Evolutionary conservation across 2,113 vertebrate genomes (phyloP).

Genomic region (Entelurus aequoreus): DNA sequence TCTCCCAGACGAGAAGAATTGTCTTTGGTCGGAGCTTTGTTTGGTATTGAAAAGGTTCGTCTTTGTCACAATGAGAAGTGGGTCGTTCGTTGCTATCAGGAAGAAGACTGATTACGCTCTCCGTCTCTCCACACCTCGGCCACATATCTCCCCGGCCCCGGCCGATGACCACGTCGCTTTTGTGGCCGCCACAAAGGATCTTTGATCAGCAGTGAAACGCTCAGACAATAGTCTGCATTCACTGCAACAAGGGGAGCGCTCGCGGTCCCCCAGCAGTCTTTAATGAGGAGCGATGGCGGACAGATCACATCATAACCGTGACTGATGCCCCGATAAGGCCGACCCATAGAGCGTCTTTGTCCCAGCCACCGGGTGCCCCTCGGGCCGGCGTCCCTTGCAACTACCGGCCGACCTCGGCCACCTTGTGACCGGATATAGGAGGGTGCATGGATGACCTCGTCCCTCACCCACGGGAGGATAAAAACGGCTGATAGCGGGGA

Average conservation of each 20-base stretch:
- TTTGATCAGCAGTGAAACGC: constrained; percentile 64
- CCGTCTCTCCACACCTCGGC: constrained; percentile 46
- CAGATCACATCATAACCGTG: constrained; percentile 72
- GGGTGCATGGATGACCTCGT: constrained; percentile 49
- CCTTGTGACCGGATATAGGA: constrained; percentile 47
- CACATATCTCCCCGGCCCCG: constrained; percentile 62
- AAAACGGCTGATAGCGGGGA: constrained; percentile 60
- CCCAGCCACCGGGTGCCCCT: constrained; percentile 35
- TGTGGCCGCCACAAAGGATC: constrained; percentile 61
- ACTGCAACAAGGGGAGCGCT: constrained; percentile 30
- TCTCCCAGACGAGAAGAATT: constrained; percentile 42
- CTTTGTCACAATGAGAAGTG: constrained; percentile 50
- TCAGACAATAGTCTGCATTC: constrained; percentile 66
- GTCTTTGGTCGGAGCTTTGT: constrained; percentile 41
- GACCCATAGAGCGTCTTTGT: constrained; percentile 62
- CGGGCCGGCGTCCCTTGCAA: constrained; percentile 48
- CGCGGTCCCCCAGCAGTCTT: constrained; percentile 50
- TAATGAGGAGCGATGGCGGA: constrained; percentile 71
- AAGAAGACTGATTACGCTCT: constrained; percentile 68
- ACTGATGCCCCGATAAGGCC: constrained; percentile 68
- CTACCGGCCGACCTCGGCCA: constrained; percentile 57
- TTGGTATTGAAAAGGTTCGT: constrained; percentile 52
- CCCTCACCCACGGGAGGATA: constrained; percentile 56
- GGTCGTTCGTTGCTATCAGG: constrained; percentile 57
- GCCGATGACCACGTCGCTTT: constrained; percentile 59